Evolutionary conservation across 2,888 invertebrate species (phyloP).

Genomic region (Apamea monoglypha): DNA sequence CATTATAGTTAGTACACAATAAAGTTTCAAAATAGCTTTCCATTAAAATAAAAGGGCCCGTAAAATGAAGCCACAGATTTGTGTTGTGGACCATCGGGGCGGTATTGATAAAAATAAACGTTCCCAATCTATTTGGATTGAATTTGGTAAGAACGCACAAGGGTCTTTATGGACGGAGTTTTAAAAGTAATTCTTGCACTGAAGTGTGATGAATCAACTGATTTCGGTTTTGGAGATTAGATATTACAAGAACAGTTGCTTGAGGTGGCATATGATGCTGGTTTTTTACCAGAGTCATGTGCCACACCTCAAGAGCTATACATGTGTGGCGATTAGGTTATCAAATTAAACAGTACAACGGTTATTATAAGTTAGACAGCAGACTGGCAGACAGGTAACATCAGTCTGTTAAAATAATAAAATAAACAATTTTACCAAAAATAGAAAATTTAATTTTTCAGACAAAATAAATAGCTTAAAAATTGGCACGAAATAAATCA

Average conservation of each 20-base stretch:
- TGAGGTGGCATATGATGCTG: not conserved
- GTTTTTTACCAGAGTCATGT: no score
- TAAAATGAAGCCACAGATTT: constrained; percentile 66
- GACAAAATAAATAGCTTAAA: not conserved
- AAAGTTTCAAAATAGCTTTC: constrained; percentile 66
- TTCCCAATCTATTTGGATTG: constrained; percentile 58
- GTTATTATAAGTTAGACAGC: no score
- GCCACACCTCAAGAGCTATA: no score
- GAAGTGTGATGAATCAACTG: constrained; percentile 12
- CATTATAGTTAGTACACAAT: constrained; percentile 58
- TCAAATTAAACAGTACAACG: not conserved
- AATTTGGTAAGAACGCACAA: constrained; percentile 49
- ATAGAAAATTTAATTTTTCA: not conserved
- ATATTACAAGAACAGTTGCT: not conserved
- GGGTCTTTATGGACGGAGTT: constrained; percentile 30
- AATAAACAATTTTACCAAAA: not conserved
- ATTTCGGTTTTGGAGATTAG: constrained; percentile 6
- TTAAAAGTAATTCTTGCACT: constrained; percentile 40
- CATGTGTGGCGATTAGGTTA: not conserved
- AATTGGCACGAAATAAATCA: not conserved
- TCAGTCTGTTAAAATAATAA: not conserved
- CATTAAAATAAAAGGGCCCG: constrained; percentile 65
- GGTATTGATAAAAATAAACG: constrained; percentile 63
- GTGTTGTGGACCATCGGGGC: constrained; percentile 46
- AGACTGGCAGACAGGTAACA: not conserved